Evolutionary conservation across 2,888 invertebrate genomes (phyloP).

Genomic region (Argyresthia albistria): DNA sequence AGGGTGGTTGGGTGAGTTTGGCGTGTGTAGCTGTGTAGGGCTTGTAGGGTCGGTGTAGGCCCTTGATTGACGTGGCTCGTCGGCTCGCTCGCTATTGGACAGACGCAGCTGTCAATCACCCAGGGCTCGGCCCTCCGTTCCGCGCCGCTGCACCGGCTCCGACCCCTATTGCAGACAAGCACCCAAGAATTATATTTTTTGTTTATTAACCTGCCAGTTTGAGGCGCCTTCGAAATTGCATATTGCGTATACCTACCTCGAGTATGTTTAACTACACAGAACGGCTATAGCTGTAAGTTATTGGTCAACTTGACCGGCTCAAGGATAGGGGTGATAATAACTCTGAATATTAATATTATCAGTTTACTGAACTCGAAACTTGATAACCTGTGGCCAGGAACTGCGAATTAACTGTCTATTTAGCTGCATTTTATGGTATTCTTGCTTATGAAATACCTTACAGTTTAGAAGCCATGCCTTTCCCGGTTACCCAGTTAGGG

Average conservation of each 20-base stretch:
- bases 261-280: not conserved
- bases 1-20: constrained; percentile 31
- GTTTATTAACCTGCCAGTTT: no score
- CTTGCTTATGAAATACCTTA: not conserved
- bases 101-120: constrained; percentile 87
- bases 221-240: no score
- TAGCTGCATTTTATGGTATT: constrained; percentile 7
- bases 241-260: no score
- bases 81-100: constrained; percentile 84
- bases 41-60: constrained; percentile 27
- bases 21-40: constrained; percentile 16
- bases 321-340: not conserved
- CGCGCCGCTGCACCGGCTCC: constrained; percentile 33
- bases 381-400: constrained; percentile 53
- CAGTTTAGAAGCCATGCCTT: not conserved
- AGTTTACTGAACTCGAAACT: constrained; percentile 57
- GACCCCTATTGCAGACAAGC: not conserved
- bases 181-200: not conserved
- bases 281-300: not conserved
- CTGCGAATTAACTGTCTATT: constrained; percentile 6
- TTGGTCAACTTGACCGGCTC: not conserved
- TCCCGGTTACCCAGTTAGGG: no score
- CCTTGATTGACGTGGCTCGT: constrained; percentile 85
- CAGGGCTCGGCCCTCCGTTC: constrained; percentile 50
- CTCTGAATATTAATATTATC: not conserved